Conservation (phyloP, 1,140 invertebrate species). For the Pissodes strobi region DNA sequence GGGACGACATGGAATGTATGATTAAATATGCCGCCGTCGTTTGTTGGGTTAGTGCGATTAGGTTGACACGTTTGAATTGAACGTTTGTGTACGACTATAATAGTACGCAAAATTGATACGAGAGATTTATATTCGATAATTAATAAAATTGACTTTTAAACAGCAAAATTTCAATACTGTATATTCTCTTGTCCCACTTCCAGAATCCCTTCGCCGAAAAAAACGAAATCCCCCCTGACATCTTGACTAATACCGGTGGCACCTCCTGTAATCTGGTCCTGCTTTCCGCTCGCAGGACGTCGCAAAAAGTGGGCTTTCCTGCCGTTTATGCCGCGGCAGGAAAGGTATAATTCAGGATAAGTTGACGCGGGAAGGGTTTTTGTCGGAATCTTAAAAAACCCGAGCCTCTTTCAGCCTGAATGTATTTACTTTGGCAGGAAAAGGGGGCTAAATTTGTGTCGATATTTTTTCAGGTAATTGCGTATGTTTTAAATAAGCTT, state of each 20-base stretch:
- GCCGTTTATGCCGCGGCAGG: conserved; percentile 12
- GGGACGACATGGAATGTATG: neutral
- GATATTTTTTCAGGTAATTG: too few species aligned
- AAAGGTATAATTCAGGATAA: conserved; percentile 34
- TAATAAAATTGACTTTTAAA: too few species aligned
- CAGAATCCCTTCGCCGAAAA: neutral
- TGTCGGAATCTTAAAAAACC: too few species aligned
- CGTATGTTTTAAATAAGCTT: too few species aligned
- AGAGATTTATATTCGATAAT: too few species aligned
- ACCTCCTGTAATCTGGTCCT: conserved; percentile 28
- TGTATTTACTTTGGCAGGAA: too few species aligned
- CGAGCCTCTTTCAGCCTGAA: too few species aligned
- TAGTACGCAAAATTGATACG: too few species aligned
- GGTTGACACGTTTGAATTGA: too few species aligned
- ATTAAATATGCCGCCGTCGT: neutral
- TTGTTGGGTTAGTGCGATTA: too few species aligned
- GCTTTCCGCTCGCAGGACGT: conserved; percentile 21
- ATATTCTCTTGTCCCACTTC: neutral
- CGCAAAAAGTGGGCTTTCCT: conserved; percentile 32
- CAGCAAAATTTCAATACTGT: neutral
- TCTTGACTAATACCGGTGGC: conserved; percentile 30
- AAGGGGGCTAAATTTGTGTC: too few species aligned
- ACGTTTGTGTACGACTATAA: too few species aligned
- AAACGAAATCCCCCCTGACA: conserved; percentile 21
- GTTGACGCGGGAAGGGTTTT: conserved; percentile 13